Base-by-base conservation (phyloP, 2,797 vertebrate genomes). In the Microhierax caerulescens region DNA sequence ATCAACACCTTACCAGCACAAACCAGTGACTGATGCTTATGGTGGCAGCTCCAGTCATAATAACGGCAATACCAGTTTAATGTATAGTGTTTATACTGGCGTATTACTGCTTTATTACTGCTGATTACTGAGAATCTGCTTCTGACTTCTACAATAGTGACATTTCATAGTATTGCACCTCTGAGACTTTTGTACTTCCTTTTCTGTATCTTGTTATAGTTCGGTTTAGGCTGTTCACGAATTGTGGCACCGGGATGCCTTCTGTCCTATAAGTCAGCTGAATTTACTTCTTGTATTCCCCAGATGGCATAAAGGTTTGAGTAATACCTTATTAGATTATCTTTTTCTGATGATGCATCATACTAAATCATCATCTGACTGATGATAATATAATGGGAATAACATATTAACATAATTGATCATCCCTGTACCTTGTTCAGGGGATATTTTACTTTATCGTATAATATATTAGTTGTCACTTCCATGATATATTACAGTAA, bases 391-490 rank as follows among this genome's bases (percentile, higher is more conserved):
- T 95, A 97, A 97, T 93, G 93, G 93, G 82, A 97, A 97, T 93
- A 97, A 97, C 86, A 96, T 95, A 98, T 97, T 98, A 98, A 96
- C 96, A 96, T 97, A 97, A 98, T 98, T 98, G 96, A 97, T 98
- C 97, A 97, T 95, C 90, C 74, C 86, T 85, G 78, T 95, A 95
- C 94, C 95, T 97, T 97, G 95, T 93, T 97, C 91, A 96, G 85
- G 93, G 96, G 90, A 92, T 97, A 93, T 93, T 97, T 98, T 95
- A 94, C 94, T 95, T 91, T 95, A 98, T 93, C 83, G 47, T 96
- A 54, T 94, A 96, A 97, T 96, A 69, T 41, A 96, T 92, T 93
- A 93, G 47, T 81, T 97, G 97, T 90, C 97, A 96, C 43, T 92
- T 87, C 56, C 54, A 85, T 95, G 91, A 98, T 96, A 45, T 88